phyloP scores from a whole-genome alignment of 2,113 vertebrate genomes.

The Periophthalmus modestus region DNA sequence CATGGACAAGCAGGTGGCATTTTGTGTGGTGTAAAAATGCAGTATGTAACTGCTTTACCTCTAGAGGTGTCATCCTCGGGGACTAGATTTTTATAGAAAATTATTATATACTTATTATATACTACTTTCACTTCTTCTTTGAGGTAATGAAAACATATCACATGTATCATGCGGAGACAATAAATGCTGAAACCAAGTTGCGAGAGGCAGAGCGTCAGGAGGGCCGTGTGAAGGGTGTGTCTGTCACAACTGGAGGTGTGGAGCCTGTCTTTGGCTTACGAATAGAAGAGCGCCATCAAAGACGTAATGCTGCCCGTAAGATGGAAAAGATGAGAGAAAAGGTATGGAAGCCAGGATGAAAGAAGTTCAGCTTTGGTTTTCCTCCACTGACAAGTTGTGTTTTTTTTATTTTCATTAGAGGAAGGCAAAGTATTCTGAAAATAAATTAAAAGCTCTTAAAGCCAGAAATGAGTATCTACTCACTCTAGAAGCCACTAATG shows the following conservation, averaged over 20 bases:
- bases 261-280: slow-evolving; percentile 93
- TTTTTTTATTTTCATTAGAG: slow-evolving; percentile 75
- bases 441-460: slow-evolving; percentile 98
- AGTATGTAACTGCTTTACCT: not conserved
- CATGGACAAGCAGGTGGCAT: too few relatives aligned
- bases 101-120: not conserved
- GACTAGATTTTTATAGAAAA: not conserved
- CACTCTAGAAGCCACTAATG: slow-evolving; percentile 96
- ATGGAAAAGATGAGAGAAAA: slow-evolving; percentile 99
- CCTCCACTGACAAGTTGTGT: not conserved
- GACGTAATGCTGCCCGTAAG: slow-evolving; percentile 97
- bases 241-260: slow-evolving; percentile 80
- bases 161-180: slow-evolving; percentile 95
- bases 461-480: slow-evolving; percentile 97
- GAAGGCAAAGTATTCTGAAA: slow-evolving; percentile 98
- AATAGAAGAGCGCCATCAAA: slow-evolving; percentile 94
- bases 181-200: slow-evolving; percentile 94
- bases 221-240: slow-evolving; percentile 80
- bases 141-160: slow-evolving; percentile 99
- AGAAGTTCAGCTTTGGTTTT: not conserved
- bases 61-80: not conserved
- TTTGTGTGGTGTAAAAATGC: not conserved
- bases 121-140: slow-evolving; percentile 24
- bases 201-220: slow-evolving; percentile 97
- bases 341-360: slow-evolving; percentile 63